Evolutionary conservation across 1,140 invertebrate species (phyloP).

Genomic region (Conus ventricosus): DNA sequence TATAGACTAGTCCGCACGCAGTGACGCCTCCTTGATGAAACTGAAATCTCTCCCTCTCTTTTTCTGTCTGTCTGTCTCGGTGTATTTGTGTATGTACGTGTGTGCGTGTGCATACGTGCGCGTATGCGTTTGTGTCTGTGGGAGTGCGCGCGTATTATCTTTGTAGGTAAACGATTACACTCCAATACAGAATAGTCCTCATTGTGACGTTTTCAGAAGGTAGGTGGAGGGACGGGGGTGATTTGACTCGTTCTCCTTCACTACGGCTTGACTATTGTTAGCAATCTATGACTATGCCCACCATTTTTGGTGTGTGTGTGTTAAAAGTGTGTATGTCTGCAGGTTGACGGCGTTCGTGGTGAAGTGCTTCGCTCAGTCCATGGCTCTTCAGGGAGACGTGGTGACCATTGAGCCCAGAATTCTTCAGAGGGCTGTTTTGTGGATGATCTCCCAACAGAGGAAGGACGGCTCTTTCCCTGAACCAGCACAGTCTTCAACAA

Average conservation of each 20-base stretch:
- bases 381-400: constrained; percentile 75
- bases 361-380: constrained; percentile 88
- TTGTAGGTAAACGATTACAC: neutral
- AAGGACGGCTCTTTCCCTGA: constrained; percentile 88
- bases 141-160: neutral
- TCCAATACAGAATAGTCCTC: no score
- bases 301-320: neutral
- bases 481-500: constrained; percentile 65
- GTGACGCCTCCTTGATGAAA: no score
- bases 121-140: no score
- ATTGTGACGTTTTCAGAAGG: no score
- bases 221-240: no score
- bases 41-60: neutral
- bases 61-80: neutral
- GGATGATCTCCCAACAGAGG: constrained; percentile 85
- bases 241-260: no score
- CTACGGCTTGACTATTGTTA: no score
- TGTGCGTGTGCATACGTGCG: no score
- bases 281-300: no score
- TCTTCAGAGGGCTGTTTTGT: constrained; percentile 83
- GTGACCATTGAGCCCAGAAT: constrained; percentile 85
- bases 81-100: neutral
- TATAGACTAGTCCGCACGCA: no score
- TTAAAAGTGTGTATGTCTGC: neutral
- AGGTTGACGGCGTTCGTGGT: constrained; percentile 89